phyloP scores from a whole-genome alignment of 64 coral and sea anemone species.

The Dendronephthya gigantea region DNA sequence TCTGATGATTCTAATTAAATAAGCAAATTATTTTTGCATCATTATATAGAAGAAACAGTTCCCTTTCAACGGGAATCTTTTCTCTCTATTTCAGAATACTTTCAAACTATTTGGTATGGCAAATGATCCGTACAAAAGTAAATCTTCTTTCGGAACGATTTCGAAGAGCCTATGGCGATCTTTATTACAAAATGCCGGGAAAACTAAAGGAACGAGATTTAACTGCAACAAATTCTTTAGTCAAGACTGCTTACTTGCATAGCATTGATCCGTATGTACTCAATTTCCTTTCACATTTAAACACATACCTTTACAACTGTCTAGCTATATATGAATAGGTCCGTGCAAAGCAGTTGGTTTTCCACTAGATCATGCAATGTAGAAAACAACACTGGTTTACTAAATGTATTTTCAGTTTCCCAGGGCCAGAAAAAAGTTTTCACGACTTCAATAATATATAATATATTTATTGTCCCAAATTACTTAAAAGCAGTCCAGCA shows the following conservation, averaged over 20 bases:
- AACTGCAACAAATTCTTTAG: background rate
- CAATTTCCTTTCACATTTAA: background rate
- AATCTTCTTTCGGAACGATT: background rate
- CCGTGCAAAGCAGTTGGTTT: too few relatives aligned
- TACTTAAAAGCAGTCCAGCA: too few relatives aligned
- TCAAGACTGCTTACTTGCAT: conserved; percentile 1
- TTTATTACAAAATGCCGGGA: background rate
- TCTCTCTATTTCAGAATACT: conserved; percentile 2
- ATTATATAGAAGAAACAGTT: background rate
- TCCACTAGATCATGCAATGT: too few relatives aligned
- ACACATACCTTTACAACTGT: too few relatives aligned
- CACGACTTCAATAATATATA: too few relatives aligned
- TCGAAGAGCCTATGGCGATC: conserved; percentile 18
- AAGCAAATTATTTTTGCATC: too few relatives aligned
- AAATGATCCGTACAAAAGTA: conserved; percentile 5
- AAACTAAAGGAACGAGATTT: background rate
- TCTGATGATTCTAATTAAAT: too few relatives aligned
- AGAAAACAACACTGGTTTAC: too few relatives aligned
- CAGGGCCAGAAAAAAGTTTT: too few relatives aligned
- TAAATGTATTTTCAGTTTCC: too few relatives aligned
- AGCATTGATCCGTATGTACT: background rate
- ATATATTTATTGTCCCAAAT: too few relatives aligned
- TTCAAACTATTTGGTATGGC: conserved; percentile 20
- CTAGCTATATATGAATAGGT: too few relatives aligned
- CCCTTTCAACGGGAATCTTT: background rate